Base-by-base conservation (phyloP, 1,140 invertebrate genomes). In the Atta texana region DNA sequence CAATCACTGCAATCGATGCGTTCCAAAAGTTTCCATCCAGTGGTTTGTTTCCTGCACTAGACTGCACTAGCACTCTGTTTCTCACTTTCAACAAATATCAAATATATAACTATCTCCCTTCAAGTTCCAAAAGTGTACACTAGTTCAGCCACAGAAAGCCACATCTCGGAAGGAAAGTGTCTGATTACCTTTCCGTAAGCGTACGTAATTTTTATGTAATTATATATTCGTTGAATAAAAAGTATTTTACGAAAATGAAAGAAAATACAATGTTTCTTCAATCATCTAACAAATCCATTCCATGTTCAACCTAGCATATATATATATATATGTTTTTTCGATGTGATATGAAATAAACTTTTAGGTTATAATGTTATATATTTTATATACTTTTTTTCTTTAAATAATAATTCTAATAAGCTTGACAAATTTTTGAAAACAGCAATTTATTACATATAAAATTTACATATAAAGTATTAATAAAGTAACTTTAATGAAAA, bases 201-300 rank as follows among this genome's bases (percentile, higher is more conserved):
- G 28, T 21, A n/a, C n/a, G 10, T 34, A 16, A 59, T 55, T 10
- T 55, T 76, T 39, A 59, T 44, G 5, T 59, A 10, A 76, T 39
- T 61, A 21, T 8, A 28, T 49, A 16, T 61, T 76, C 18, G 18
- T 44, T 14, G 16, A 61, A 61, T 76, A 21, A 76, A 76, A 39
- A 59, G 4, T 59, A 21, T 76, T 18, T 49, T 44, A 3, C 0
- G n/a, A 76, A 61, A 28, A 3, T n/a, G 6, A 49, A 44, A 44
- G 0, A 61, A 12, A 76, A 16, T 5, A 24, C 24, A 5, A 74
- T 34, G 16, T 55, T 18, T 55, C 2, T 44, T 61, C 0, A 10
- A 76, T 63, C 16, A 49, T 61, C 18, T 59, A 34, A 59, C n/a
- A 59, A 59, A 75, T 39, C n/a, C 34, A 49, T 16, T 75, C 24